Evolutionary conservation across 2,888 invertebrate species (phyloP), one percentile per base, ranked within the genome.

Genomic region (Amphipoea lucens): DNA sequence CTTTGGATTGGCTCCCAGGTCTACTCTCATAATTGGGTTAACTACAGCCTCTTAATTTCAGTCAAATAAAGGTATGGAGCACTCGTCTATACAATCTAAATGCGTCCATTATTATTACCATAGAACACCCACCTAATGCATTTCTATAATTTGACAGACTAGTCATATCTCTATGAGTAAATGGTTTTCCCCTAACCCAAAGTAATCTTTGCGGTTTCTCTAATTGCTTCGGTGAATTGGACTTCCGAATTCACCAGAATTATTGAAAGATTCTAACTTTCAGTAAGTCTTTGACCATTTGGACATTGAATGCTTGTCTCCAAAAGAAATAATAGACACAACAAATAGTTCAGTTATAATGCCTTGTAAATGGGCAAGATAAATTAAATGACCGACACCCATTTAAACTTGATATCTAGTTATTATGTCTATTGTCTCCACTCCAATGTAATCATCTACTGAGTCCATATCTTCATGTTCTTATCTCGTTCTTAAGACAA

Each of bases 171-270:
- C 14, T 11, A 48, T 48, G 48, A 70, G 60, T 66, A 45, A 62
- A 14, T 40, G 71, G 66, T 57, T 86, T 86, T 86, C n/a, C 69
- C 65, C 62, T 54, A 54, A 76, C 86, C 54, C 3, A 51, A 54
- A 57, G 48, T 66, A 6, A 29, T 54, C 57, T 23, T 54, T 36
- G 68, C 48, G 63, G 48, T 83, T 51, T 67, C 36, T 36, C 14
- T 68, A 65, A 60, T 65, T 84, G 40, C 20, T 7, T 57, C 0
- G 17, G 23, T 29, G 23, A 7, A 45, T 42, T 36, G 6, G 36
- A 51, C 60, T 17, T 40, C 7, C 40, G 14, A 14, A n/a, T 45
- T 51, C 17, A 54, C 11, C 5, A 48, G 29, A 74, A 77, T 77
- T 6, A 29, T 42, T 54, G 42, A 51, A 48, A 62, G 20, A 36